Conservation (phyloP, 2,797 vertebrate genomes). For the Etheostoma perlongum region DNA sequence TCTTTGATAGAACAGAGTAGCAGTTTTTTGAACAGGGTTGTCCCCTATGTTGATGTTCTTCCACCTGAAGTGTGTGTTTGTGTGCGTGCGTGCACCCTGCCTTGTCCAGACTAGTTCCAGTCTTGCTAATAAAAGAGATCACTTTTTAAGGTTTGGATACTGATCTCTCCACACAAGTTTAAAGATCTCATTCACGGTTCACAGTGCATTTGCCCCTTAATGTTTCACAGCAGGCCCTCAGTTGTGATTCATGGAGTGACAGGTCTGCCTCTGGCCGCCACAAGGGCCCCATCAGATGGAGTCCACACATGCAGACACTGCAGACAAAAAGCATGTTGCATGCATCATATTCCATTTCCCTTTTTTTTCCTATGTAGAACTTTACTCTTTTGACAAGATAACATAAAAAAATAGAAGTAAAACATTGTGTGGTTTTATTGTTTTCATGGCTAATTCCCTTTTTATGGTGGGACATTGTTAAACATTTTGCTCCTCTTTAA, state of each 20-base stretch:
- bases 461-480: not conserved
- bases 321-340: conserved; percentile 61
- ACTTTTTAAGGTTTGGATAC: conserved; percentile 83
- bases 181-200: conserved; percentile 86
- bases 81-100: conserved; percentile 41
- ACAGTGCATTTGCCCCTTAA: conserved; percentile 84
- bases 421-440: conserved; percentile 10
- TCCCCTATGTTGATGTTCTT: conserved; percentile 67
- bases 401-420: conserved; percentile 14
- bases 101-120: conserved; percentile 76
- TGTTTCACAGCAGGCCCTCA: conserved; percentile 83
- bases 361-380: conserved; percentile 1
- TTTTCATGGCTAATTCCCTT: conserved; percentile 20
- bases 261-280: conserved; percentile 79
- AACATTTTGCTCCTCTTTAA: conserved; percentile 22
- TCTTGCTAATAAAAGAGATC: conserved; percentile 84
- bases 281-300: conserved; percentile 74
- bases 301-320: conserved; percentile 45
- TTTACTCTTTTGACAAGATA: conserved; percentile 15
- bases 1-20: conserved; percentile 61
- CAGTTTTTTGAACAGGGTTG: conserved; percentile 53
- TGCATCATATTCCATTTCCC: conserved; percentile 7
- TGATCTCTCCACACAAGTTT: conserved; percentile 81
- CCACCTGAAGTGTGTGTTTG: conserved; percentile 50
- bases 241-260: conserved; percentile 86